Conservation (phyloP, 2,113 vertebrate species). For the Mormyrus iriodes region DNA sequence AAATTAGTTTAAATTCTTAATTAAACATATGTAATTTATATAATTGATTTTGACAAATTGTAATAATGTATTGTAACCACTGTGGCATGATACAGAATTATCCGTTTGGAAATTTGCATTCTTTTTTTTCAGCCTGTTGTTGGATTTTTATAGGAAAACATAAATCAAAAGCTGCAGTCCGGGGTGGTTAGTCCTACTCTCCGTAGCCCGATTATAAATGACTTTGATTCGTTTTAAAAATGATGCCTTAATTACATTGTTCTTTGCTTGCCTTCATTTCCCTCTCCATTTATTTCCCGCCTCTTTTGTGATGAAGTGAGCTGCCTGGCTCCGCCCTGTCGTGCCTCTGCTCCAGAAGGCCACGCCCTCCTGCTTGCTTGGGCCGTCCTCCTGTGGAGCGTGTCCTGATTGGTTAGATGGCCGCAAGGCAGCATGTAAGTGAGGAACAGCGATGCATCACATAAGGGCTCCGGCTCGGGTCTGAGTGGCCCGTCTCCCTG, state of each 20-base stretch:
- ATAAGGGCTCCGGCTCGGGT: background rate
- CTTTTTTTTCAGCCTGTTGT: background rate
- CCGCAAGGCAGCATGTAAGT: background rate
- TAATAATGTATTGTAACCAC: background rate
- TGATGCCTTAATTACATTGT: conserved; percentile 2
- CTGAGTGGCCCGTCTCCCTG: background rate
- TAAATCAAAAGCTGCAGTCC: background rate
- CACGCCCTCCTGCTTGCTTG: background rate
- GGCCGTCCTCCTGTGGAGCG: background rate
- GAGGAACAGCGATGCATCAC: background rate
- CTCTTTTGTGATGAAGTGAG: background rate
- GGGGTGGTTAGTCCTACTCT: background rate
- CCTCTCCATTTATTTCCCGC: background rate
- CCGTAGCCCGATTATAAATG: background rate
- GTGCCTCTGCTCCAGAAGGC: background rate
- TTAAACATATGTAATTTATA: background rate
- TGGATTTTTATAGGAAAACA: background rate
- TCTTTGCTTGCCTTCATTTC: background rate
- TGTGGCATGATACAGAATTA: background rate
- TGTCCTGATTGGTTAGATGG: background rate
- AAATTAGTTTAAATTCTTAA: background rate
- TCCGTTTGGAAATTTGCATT: background rate
- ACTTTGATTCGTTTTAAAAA: conserved; percentile 5
- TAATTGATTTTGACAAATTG: background rate
- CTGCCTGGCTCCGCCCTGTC: background rate